Evolutionary conservation across 1,140 invertebrate genomes (phyloP), one percentile per base, ranked within the genome.

Genomic region (Lordiphosa clarofinis): DNA sequence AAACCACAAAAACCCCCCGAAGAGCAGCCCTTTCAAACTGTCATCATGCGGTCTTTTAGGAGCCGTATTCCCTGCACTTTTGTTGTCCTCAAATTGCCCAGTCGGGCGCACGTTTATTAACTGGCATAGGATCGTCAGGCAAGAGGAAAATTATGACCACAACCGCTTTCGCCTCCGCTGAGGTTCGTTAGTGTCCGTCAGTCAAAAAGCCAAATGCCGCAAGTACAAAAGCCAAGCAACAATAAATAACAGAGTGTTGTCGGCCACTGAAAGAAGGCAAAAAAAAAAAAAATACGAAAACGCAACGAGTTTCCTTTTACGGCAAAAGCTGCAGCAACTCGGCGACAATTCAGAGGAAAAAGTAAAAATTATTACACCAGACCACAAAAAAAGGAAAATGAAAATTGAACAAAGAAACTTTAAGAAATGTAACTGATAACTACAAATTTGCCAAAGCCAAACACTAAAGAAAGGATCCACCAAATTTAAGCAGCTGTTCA

Each of bases 61-160:
- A 12, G 42, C 55, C 60, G 56, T 53, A 57, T 38, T 57, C 47
- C 38, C 19, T 9, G 21, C 9, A 35, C 28, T 46, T 61, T 56
- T 75, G 71, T 54, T 56, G 65, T 46, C 24, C 43, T 31, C 28
- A 31, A 31, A 31, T 31, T 54, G 48, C 19, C 37, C 38, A 64
- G 46, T 36, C 49, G 10, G 43, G 28, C 44, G 74, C 49, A 68
- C 62, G 63, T 67, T 82, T 81, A 76, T 82, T 76, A 72, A 82
- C 72, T 59, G 63, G 53, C 62, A 59, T 52, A 43, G 59, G n/a
- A 33, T 53, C 40, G 53, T 40, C 44, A 47, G 13, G 21, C 36
- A 8, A 8, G 36, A 47, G 50, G 38, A 53, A 69, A 69, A 68
- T 61, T 57, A 68, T 65, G 15, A 38, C 48, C 58, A 56, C 37